A percentile compares a stretch with the other conserved stretches of the same genome.
These are phyloP conservation scores for Stenoptilia bipunctidactyla DNA, from an alignment of 2,888 invertebrate genomes.

Conservation along the genomic window DNA sequence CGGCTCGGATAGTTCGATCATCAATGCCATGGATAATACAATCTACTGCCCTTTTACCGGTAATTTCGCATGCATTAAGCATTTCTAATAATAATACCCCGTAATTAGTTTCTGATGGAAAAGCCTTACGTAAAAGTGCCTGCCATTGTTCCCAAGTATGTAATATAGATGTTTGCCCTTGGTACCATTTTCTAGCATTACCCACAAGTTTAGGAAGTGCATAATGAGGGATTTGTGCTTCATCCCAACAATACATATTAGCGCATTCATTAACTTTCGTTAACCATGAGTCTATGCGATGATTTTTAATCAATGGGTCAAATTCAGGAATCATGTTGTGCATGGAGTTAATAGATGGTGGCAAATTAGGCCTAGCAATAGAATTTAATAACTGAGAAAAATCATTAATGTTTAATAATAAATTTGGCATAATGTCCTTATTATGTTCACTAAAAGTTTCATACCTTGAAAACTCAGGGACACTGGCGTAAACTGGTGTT, in stretches of 20 bases:
- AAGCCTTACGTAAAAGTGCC: constrained; percentile 8
- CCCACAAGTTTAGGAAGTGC: constrained; percentile 13
- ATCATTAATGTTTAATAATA: no score
- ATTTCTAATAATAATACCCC: constrained; percentile 10
- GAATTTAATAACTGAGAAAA: no score
- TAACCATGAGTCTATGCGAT: no score
- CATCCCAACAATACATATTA: constrained; percentile 11
- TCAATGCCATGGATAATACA: background rate
- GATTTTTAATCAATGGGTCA: constrained; percentile 4
- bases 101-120: constrained; percentile 12
- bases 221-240: constrained; percentile 9
- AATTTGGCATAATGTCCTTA: no score
- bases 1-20: background rate
- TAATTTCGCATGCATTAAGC: constrained; percentile 2
- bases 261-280: constrained; percentile 10
- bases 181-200: constrained; percentile 13
- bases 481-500: no score
- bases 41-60: background rate
- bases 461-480: no score
- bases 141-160: constrained; percentile 13
- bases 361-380: no score
- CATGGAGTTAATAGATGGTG: no score
- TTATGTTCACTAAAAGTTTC: no score
- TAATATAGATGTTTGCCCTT: constrained; percentile 9
- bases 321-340: constrained; percentile 6